Evolutionary conservation across 2,113 vertebrate species (phyloP), one percentile per base, ranked within the genome.

Genomic region (Scomber colias): DNA sequence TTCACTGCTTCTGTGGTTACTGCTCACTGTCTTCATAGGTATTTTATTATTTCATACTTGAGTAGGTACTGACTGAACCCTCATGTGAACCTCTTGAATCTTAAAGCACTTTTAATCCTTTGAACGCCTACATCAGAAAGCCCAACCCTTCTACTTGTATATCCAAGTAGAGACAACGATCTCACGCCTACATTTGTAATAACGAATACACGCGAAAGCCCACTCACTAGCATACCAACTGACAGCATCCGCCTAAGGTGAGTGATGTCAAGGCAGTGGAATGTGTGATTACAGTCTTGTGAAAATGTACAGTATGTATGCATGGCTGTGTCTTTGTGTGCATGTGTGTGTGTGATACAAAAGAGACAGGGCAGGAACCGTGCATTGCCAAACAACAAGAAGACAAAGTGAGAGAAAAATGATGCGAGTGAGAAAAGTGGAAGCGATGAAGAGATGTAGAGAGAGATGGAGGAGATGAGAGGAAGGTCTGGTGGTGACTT

Each of bases 211-310:
- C 11, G 3, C 72, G 75, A 21, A 19, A 14, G 4, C 49, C 46
- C 55, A 53, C 31, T 27, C 9, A 15, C 31, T 16, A 15, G 59
- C 50, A 15, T 1, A 45, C 24, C 51, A 62, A 51, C 70, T 53
- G 51, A 54, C 55, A 84, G 6, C 69, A 49, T 56, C 64, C 16
- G 3, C 67, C 48, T 24, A 81, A 86, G 84, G 87, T 87, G 83
- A 91, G 83, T 68, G 67, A 63, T 56, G 74, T 75, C 49, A 49
- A 59, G 68, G 55, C 64, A 55, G 51, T 19, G 55, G 68, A 75
- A 73, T 19, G 59, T 79, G 69, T 53, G 77, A 75, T 40, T 21
- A 56, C 11, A 27, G 45, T 87, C 31, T 24, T 66, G 53, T 82
- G 70, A 77, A 70, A 70, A 62, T 49, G 54, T 55, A 44, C 11